Evolutionary conservation across 2,113 vertebrate genomes (phyloP).

Genomic region (Rutilus rutilus): DNA sequence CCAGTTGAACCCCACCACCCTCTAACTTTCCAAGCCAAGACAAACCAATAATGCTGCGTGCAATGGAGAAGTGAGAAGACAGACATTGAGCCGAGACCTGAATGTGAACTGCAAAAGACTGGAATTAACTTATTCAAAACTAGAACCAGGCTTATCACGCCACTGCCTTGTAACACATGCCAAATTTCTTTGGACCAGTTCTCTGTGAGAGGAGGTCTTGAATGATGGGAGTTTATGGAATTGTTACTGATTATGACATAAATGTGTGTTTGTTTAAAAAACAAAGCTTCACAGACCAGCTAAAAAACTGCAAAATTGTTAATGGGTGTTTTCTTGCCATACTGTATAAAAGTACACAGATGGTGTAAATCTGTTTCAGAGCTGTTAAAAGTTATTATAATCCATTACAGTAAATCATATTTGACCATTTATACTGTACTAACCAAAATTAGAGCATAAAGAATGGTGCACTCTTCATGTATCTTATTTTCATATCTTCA

Average conservation of each 20-base stretch:
- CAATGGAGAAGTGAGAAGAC: background rate
- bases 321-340: background rate
- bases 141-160: background rate
- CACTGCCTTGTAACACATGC: background rate
- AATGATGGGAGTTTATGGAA: conserved; percentile 11
- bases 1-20: conserved; percentile 36
- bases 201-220: conserved; percentile 4
- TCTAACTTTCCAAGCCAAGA: conserved; percentile 14
- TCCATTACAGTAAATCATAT: background rate
- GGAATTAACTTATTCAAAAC: conserved; percentile 37
- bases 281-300: background rate
- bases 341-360: background rate
- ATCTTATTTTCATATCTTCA: background rate
- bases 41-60: conserved; percentile 25
- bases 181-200: background rate
- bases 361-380: background rate
- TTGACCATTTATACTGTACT: background rate
- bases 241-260: background rate
- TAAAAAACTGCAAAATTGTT: conserved; percentile 3
- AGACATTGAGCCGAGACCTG: conserved; percentile 19
- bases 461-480: background rate
- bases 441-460: background rate
- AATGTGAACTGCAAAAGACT: conserved; percentile 19
- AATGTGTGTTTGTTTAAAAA: background rate
- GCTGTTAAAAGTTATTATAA: background rate